Conservation (phyloP, 2,113 vertebrate genomes). For the Alligator sinensis region DNA sequence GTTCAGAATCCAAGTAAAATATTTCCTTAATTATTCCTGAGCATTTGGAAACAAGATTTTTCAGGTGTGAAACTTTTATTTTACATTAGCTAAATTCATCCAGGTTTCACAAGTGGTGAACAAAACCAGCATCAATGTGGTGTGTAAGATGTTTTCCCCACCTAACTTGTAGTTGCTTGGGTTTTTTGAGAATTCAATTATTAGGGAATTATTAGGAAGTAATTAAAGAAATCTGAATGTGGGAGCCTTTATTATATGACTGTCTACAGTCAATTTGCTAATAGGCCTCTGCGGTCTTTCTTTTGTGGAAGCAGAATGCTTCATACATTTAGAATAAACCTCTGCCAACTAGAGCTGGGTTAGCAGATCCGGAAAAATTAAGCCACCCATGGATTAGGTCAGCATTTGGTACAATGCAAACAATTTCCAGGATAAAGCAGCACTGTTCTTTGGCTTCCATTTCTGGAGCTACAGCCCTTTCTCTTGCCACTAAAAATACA, state of each 20-base stretch:
- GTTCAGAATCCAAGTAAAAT: background rate
- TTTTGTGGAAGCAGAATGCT: background rate
- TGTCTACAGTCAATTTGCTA: background rate
- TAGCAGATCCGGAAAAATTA: background rate
- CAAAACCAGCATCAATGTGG: background rate
- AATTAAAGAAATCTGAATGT: background rate
- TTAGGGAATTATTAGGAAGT: background rate
- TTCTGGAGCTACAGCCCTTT: background rate
- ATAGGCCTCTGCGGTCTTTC: fast-evolving
- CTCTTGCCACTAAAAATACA: background rate
- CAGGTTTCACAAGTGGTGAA: background rate
- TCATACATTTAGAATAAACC: fast-evolving
- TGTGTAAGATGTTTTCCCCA: too few relatives aligned
- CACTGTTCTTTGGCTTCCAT: background rate
- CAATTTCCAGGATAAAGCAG: background rate
- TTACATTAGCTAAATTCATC: background rate
- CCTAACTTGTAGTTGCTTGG: background rate
- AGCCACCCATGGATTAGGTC: background rate
- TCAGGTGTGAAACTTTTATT: background rate
- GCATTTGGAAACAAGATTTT: background rate
- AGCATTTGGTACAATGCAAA: fast-evolving
- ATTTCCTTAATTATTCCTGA: background rate
- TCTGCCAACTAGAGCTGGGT: background rate
- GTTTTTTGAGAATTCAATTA: background rate
- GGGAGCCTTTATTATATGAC: fast-evolving